Evolutionary conservation across 2,113 vertebrate species (phyloP).

Genomic region (Dicaeum eximium): DNA sequence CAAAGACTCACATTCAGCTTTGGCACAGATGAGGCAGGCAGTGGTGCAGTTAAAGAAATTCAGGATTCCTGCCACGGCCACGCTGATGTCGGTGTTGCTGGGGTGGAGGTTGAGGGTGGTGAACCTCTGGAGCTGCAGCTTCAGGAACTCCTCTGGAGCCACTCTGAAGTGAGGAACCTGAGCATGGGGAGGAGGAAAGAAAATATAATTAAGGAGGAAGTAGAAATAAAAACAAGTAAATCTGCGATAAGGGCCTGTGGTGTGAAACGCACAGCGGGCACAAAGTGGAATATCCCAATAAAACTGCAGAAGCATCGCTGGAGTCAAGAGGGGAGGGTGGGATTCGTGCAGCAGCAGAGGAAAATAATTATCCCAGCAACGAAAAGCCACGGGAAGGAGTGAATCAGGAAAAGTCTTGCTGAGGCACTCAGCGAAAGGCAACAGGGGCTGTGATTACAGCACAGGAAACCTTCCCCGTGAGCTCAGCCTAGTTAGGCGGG

Average conservation of each 20-base stretch:
- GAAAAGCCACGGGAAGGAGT: background rate
- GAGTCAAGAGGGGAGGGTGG: background rate
- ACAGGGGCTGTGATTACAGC: slow-evolving; percentile 16
- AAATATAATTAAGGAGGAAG: background rate
- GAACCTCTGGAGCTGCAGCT: slow-evolving; percentile 94
- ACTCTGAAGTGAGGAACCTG: slow-evolving; percentile 98
- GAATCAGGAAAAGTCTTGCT: slow-evolving; percentile 43
- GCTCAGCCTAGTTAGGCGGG: slow-evolving; percentile 12
- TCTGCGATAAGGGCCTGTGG: background rate
- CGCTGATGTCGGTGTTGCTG: slow-evolving; percentile 94
- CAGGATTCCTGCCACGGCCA: slow-evolving; percentile 91
- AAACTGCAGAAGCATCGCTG: background rate
- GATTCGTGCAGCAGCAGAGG: background rate
- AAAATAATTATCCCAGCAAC: background rate
- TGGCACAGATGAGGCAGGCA: slow-evolving; percentile 96
- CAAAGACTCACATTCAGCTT: slow-evolving; percentile 90
- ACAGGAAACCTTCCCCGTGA: slow-evolving; percentile 12
- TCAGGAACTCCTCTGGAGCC: slow-evolving; percentile 93
- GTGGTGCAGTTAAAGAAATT: slow-evolving; percentile 97
- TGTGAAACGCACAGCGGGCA: background rate
- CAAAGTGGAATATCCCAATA: background rate
- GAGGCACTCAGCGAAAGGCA: slow-evolving; percentile 37
- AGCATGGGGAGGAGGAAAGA: background rate
- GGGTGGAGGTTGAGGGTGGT: slow-evolving; percentile 96
- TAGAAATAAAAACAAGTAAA: background rate